Evolutionary conservation across 2,888 invertebrate species (phyloP).

Genomic region (Atherix ibis): DNA sequence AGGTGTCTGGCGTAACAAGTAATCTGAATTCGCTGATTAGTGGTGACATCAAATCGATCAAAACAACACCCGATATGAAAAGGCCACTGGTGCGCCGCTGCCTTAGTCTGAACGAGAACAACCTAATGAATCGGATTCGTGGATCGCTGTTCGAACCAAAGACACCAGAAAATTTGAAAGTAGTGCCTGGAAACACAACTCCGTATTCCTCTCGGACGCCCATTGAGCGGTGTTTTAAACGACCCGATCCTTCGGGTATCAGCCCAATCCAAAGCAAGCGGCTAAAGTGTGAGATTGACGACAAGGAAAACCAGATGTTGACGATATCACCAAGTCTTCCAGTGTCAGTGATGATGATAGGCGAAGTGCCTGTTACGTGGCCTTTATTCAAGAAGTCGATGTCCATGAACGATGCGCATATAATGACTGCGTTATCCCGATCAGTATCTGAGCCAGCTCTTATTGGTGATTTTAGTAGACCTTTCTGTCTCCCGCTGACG

Average conservation of each 20-base stretch:
- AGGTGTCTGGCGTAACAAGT: constrained; percentile 35
- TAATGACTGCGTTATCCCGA: constrained; percentile 55
- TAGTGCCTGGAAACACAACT: background rate
- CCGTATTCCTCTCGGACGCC: constrained; percentile 1
- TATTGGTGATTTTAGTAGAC: constrained; percentile 69
- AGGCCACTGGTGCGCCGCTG: constrained; percentile 35
- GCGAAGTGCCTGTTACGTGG: no score
- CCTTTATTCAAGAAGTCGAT: constrained; percentile 43
- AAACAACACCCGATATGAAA: constrained; percentile 32
- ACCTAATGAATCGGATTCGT: constrained; percentile 17
- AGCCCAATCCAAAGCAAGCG: constrained; percentile 33
- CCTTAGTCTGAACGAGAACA: constrained; percentile 35
- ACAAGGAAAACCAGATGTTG: constrained; percentile 6
- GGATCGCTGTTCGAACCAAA: constrained; percentile 20
- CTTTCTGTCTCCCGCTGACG: constrained; percentile 58
- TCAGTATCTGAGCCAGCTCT: constrained; percentile 55
- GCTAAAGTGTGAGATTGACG: constrained; percentile 28
- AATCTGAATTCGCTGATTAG: constrained; percentile 42
- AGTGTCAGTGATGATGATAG: no score
- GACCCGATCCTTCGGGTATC: constrained; percentile 45
- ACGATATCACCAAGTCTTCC: constrained; percentile 8
- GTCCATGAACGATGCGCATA: constrained; percentile 60
- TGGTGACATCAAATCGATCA: constrained; percentile 34
- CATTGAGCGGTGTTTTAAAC: constrained; percentile 38
- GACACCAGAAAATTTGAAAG: background rate